Base-by-base conservation (phyloP, 2,888 invertebrate species). In the Hoplodrina blanda region DNA sequence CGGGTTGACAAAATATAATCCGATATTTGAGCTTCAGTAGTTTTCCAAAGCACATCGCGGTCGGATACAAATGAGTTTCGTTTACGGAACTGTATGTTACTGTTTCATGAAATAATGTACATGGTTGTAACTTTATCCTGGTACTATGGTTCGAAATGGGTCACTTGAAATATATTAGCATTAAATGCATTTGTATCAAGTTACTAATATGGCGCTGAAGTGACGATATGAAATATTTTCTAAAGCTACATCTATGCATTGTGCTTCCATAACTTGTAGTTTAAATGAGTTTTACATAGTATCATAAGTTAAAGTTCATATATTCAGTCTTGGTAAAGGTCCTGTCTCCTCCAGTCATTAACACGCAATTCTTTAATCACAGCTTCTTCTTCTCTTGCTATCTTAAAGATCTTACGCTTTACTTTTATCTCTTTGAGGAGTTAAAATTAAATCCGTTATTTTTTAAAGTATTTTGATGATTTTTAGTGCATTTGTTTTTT, bases 31-130 rank as follows among this genome's bases (percentile, higher is more conserved):
- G 78, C 78, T 80, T 83, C 54, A 33, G 55, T 85, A 88, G 87
- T 94, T 95, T 94, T 95, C 94, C 93, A 93, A 87, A 91, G 90
- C 95, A 95, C 94, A 93, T 80, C 87, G 85, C 90, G 89, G 76
- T 79, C 90, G 93, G 92, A 92, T 91, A 91, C 90, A 73, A 65
- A 73, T 76, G 76, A 73, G 57, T 74, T 81, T 74, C 64, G 62
- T 81, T 82, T 20, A 73, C 78, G 73, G 80, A 84, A 85, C 78
- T 88, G 30, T 57, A 88, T 87, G 85, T 90, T 85, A 85, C 81
- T 89, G 87, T 91, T 85, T 87, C 85, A 85, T 87, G 83, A 79
- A 84, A 89, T 61, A 59, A 74, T 91, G 88, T 92, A 91, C 84
- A 87, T 87, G 87, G 88, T 87, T 80, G 85, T 82, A 82, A 89